These are phyloP conservation scores for Altica lythri DNA, from an alignment of 2,888 invertebrate genomes.

Conservation along the genomic window DNA sequence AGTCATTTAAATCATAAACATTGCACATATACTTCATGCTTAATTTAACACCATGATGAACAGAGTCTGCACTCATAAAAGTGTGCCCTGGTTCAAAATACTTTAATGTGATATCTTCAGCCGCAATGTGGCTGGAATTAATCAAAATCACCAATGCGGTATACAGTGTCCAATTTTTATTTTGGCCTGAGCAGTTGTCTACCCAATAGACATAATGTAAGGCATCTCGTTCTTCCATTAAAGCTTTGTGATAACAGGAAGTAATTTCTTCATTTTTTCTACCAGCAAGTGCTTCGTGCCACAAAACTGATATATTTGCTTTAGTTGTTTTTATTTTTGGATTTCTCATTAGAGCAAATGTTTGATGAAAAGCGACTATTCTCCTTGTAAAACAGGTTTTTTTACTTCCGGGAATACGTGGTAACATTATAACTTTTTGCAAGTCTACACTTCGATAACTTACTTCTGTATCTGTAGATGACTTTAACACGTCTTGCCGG, in stretches of 20 bases:
- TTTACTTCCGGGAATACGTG: slow-evolving; percentile 1
- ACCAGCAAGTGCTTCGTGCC: slow-evolving; percentile 16
- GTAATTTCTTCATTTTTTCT: slow-evolving; percentile 15
- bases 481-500: background rate
- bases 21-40: slow-evolving; percentile 24
- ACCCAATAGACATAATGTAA: slow-evolving; percentile 31
- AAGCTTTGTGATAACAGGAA: slow-evolving; percentile 10
- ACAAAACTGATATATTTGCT: slow-evolving; percentile 13
- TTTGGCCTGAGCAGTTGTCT: slow-evolving; percentile 32
- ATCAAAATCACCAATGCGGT: slow-evolving; percentile 31
- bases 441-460: background rate
- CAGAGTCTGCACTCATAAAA: slow-evolving; percentile 28
- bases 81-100: no score
- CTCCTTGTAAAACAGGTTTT: slow-evolving; percentile 4
- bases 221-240: slow-evolving; percentile 18
- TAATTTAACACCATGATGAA: slow-evolving; percentile 29
- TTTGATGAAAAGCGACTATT: slow-evolving; percentile 11
- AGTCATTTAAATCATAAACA: slow-evolving; percentile 18
- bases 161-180: slow-evolving; percentile 34
- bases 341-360: slow-evolving; percentile 8
- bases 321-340: background rate
- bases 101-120: slow-evolving; percentile 16
- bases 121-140: no score
- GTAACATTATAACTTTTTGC: background rate
- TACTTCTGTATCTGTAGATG: background rate